Percentiles rank a stretch among this genome's conserved stretches.
Evolutionary conservation across 2,797 vertebrate species (phyloP).

Genomic region (Coendou prehensilis): DNA sequence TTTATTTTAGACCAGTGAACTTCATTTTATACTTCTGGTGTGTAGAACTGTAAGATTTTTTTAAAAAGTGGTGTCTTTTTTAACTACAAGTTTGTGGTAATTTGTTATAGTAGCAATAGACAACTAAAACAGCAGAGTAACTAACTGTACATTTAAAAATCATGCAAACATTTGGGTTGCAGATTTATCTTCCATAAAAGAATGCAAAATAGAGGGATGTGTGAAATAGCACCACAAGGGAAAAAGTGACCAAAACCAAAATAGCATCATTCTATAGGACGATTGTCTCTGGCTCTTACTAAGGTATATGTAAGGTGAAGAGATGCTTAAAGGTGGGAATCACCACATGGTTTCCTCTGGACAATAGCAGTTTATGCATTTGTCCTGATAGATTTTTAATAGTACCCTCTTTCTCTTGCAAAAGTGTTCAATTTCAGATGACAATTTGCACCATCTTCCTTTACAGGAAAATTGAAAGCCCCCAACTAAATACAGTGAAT

Average conservation of each 20-base stretch:
- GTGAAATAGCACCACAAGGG: background rate
- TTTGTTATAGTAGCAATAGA: background rate
- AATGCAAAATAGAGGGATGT: fast-evolving
- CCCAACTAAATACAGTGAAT: background rate
- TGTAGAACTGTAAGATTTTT: background rate
- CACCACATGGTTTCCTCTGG: background rate
- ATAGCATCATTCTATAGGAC: background rate
- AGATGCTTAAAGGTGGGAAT: background rate
- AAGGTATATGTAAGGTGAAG: background rate
- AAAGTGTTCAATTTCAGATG: background rate
- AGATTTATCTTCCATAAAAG: background rate
- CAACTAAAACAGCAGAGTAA: background rate
- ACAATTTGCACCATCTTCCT: too few relatives aligned
- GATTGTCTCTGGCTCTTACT: background rate
- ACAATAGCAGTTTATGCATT: background rate
- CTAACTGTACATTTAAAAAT: background rate
- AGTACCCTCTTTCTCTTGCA: background rate
- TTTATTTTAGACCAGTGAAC: background rate
- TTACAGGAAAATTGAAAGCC: background rate
- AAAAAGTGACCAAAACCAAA: background rate
- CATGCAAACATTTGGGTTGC: background rate
- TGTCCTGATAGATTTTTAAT: background rate
- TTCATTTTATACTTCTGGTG: background rate
- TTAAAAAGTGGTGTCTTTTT: background rate
- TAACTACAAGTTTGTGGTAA: too few relatives aligned